phyloP scores from a whole-genome alignment of 2,888 invertebrate genomes.

The Meghimatium bilineatum region DNA sequence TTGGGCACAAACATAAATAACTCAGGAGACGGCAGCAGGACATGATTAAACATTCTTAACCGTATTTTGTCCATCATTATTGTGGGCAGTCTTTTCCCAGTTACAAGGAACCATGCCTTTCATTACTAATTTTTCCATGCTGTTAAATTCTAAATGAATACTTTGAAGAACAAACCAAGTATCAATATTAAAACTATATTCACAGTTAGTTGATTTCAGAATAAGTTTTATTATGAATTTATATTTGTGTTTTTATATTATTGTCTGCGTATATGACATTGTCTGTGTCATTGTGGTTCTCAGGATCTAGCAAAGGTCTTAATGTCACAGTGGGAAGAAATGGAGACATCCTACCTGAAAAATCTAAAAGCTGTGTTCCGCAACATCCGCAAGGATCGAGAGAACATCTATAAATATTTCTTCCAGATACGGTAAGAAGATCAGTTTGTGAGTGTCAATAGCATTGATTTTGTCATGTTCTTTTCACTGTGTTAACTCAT shows the following conservation, averaged over 20 bases:
- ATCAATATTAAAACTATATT: too few species aligned
- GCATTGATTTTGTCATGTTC: background rate
- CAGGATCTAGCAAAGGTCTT: constrained; percentile 73
- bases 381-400: constrained; percentile 73
- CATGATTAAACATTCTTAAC: too few species aligned
- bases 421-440: constrained; percentile 69
- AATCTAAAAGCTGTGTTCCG: constrained; percentile 74
- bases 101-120: too few species aligned
- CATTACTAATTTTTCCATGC: too few species aligned
- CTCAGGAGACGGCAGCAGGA: too few species aligned
- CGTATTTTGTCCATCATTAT: too few species aligned
- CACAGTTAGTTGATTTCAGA: too few species aligned
- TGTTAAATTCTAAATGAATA: too few species aligned
- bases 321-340: constrained; percentile 74
- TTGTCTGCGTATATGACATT: background rate
- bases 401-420: constrained; percentile 75
- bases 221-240: background rate
- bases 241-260: background rate
- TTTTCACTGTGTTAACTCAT: too few species aligned
- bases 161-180: too few species aligned
- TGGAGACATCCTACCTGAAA: constrained; percentile 73
- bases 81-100: too few species aligned
- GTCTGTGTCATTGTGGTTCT: background rate
- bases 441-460: background rate
- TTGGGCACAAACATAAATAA: too few species aligned